Percentiles rank a stretch among this genome's conserved stretches.
phyloP scores from a whole-genome alignment of 2,113 vertebrate species.

The Cyanistes caeruleus region DNA sequence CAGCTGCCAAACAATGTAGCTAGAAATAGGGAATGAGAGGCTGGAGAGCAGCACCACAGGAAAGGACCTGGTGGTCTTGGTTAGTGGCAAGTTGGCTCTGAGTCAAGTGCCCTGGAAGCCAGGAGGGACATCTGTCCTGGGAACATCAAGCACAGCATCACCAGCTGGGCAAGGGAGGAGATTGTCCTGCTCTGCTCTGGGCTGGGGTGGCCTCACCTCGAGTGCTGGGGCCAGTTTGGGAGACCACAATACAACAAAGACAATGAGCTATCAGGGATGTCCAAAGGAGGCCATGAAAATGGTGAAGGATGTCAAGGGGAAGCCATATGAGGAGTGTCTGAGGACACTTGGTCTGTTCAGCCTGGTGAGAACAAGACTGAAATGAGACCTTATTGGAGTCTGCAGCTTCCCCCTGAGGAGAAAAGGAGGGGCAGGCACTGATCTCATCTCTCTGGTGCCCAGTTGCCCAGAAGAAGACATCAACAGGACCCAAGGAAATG shows the following conservation, averaged over 20 bases:
- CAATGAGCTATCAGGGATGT: background rate
- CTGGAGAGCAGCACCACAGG: background rate
- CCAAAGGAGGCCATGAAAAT: background rate
- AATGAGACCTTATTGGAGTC: background rate
- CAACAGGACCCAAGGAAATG: background rate
- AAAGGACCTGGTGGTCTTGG: background rate
- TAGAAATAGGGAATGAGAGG: background rate
- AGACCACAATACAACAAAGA: background rate
- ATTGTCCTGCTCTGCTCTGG: background rate
- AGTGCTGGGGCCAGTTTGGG: background rate
- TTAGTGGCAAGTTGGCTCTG: fast-evolving
- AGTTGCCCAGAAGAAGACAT: background rate
- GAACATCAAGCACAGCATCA: background rate
- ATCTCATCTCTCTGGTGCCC: background rate
- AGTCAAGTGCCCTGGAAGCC: background rate
- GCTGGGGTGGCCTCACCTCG: fast-evolving
- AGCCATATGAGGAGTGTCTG: background rate
- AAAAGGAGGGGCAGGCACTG: background rate
- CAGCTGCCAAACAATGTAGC: background rate
- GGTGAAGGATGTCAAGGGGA: background rate
- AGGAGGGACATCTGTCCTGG: background rate
- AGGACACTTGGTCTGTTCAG: background rate
- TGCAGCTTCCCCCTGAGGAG: background rate
- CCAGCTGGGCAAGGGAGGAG: background rate
- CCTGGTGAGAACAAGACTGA: background rate